A percentile compares a stretch with the other conserved stretches of the same genome.
phyloP scores from a whole-genome alignment of 2,797 vertebrate species.

The Pagetopsis macropterus region DNA sequence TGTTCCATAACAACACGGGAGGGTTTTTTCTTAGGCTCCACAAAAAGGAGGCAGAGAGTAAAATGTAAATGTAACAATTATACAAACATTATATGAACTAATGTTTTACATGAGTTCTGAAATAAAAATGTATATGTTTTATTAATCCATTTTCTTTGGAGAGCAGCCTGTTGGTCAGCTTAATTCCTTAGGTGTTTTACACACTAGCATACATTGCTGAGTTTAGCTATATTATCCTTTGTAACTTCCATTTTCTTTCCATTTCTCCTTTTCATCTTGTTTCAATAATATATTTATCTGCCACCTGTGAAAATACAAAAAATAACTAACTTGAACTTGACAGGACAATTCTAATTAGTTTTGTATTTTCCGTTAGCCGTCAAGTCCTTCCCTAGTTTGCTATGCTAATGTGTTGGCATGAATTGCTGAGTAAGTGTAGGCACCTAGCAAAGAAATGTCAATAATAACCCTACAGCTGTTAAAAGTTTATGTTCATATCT shows the following conservation, averaged over 20 bases:
- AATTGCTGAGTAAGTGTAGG: not conserved
- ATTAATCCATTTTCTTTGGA: not conserved
- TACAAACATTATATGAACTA: not conserved
- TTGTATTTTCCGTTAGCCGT: not conserved
- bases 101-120: not conserved
- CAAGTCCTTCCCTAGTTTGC: not conserved
- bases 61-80: constrained; percentile 2
- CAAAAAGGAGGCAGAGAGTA: constrained; percentile 38
- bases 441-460: not conserved
- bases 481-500: not conserved
- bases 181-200: not conserved
- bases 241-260: not conserved
- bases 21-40: constrained; percentile 87
- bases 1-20: constrained; percentile 90
- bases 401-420: not conserved
- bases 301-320: not conserved
- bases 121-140: not conserved
- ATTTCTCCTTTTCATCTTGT: not conserved
- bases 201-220: not conserved
- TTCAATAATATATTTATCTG: no score
- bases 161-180: constrained; percentile 9
- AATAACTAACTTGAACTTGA: not conserved
- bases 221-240: not conserved
- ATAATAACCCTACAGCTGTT: not conserved
- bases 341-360: not conserved